Evolutionary conservation across 2,113 vertebrate species (phyloP).

Genomic region (Pungitius pungitius): DNA sequence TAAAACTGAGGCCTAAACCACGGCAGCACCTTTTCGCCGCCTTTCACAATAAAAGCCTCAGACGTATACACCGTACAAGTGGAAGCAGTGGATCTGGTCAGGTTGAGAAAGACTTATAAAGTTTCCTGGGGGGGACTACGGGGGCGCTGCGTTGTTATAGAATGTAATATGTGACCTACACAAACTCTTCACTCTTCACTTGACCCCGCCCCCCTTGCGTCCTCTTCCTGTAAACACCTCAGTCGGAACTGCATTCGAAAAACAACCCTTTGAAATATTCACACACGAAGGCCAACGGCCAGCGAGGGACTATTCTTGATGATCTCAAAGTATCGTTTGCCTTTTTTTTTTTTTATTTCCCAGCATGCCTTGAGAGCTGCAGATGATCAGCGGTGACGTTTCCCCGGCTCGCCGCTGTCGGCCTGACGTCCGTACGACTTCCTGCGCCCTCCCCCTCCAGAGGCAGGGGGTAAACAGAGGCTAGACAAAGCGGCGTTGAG

Average conservation of each 20-base stretch:
- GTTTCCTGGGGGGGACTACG: background rate
- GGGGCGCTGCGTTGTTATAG: background rate
- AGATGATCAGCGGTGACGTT: conserved; percentile 46
- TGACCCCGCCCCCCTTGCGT: background rate
- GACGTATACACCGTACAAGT: background rate
- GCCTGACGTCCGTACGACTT: too few relatives aligned
- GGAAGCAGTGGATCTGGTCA: too few relatives aligned
- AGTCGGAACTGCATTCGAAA: background rate
- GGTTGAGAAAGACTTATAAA: background rate
- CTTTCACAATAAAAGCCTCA: background rate
- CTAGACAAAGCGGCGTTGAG: too few relatives aligned
- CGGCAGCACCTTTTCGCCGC: too few relatives aligned
- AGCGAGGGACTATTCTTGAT: conserved; percentile 1
- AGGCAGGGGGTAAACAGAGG: too few relatives aligned
- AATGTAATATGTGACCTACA: too few relatives aligned
- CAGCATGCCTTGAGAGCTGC: background rate
- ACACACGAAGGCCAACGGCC: background rate
- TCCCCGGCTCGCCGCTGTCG: too few relatives aligned
- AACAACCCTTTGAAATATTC: conserved; percentile 18
- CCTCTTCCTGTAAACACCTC: background rate
- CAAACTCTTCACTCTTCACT: too few relatives aligned
- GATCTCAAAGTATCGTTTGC: conserved; percentile 11
- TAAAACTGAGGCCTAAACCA: too few relatives aligned
- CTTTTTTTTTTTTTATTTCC: conserved; percentile 12
- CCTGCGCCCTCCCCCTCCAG: too few relatives aligned